phyloP scores from a whole-genome alignment of 1,140 invertebrate species.

The Adelges cooleyi region DNA sequence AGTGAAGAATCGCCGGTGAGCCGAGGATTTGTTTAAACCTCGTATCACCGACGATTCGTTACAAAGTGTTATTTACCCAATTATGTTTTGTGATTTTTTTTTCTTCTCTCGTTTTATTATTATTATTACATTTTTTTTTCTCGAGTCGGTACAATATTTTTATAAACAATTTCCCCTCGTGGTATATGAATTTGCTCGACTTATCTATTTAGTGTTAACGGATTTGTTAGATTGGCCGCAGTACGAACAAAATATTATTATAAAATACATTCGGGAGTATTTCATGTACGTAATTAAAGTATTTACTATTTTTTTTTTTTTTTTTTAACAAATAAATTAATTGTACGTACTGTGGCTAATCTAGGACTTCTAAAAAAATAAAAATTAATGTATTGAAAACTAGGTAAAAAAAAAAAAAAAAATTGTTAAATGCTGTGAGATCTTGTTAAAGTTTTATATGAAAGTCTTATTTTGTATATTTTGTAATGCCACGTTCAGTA shows the following conservation, averaged over 20 bases:
- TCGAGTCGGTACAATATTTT: background rate
- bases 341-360: background rate
- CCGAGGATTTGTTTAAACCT: background rate
- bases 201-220: slow-evolving; percentile 25
- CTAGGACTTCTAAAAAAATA: slow-evolving; percentile 7
- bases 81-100: slow-evolving; percentile 24
- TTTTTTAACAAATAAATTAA: slow-evolving; percentile 7
- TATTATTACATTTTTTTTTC: slow-evolving; percentile 5
- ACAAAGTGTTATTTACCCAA: slow-evolving; percentile 6
- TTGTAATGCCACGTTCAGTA: slow-evolving; percentile 27
- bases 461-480: slow-evolving; percentile 28
- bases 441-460: slow-evolving; percentile 28
- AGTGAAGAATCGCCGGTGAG: background rate
- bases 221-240: slow-evolving; percentile 23
- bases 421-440: slow-evolving; percentile 24
- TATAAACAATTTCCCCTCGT: slow-evolving; percentile 3
- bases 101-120: slow-evolving; percentile 1
- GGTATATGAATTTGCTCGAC: slow-evolving; percentile 7
- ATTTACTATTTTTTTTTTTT: too few species aligned
- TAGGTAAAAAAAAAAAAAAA: slow-evolving; percentile 6
- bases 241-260: background rate
- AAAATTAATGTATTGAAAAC: slow-evolving; percentile 25
- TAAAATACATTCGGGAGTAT: too few species aligned
- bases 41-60: background rate
- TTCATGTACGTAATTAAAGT: too few species aligned